Evolutionary conservation across 2,888 invertebrate genomes (phyloP), one percentile per base, ranked within the genome.

Genomic region (Lasioglossum figueresi): DNA sequence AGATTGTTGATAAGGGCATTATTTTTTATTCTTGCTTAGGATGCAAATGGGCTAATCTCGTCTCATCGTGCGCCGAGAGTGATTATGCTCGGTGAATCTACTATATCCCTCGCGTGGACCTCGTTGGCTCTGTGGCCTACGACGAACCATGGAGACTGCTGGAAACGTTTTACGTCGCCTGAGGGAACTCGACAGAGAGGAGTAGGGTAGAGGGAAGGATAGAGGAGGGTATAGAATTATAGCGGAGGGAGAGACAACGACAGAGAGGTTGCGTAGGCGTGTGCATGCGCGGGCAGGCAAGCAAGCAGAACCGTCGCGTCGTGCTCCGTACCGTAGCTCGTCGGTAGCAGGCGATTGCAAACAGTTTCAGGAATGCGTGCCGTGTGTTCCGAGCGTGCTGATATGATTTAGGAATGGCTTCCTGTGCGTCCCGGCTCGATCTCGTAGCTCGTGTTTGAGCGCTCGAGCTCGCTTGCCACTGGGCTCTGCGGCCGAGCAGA

Each of bases 341-440:
- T 76, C 82, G 81, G 79, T 76, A 59, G 79, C 43, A 70, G 76
- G 88, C 68, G 68, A 84, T 83, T 72, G 87, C 89, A 88, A 91
- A 91, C 88, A 90, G 91, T 91, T 91, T 90, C 87, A 84, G 92
- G 93, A 92, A 92, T 92, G 90, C 90, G 88, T 85, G 88, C 89
- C 92, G 91, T 91, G 91, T 92, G 92, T 91, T 93, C 90, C 91
- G 82, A 82, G 88, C 87, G 91, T 89, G 91, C 85, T 91, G 92
- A 93, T 93, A 93, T 93, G 93, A 93, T 93, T 93, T 93, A 93
- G 92, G 92, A 92, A 92, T 92, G 79, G 88, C 88, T 91, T 89
- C 83, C 85, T 52, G 85, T 52, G 85, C 85, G 85, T 70, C 71
- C 68, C 34, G 70, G 56, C 79, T 37, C 66, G 66, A 34, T 68